Conservation (phyloP, 1,140 invertebrate species). For the Scylla paramamosain region DNA sequence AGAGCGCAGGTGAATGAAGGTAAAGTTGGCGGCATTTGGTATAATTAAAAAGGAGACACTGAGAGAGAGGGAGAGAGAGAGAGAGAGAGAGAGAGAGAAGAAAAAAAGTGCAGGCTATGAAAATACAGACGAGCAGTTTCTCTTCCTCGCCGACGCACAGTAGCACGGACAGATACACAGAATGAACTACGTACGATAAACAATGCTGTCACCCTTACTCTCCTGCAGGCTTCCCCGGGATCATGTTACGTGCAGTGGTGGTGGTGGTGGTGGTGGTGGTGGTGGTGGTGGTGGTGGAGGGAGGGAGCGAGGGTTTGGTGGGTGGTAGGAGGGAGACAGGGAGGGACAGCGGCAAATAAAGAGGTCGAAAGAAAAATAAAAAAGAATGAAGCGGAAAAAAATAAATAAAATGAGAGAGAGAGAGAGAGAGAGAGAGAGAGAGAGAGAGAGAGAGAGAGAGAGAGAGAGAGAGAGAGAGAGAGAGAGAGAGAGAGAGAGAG, state of each 20-base stretch:
- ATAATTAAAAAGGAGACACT: too few relatives aligned
- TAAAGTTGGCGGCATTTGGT: too few relatives aligned
- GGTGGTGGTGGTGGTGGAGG: not conserved
- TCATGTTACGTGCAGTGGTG: not conserved
- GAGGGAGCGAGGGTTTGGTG: too few relatives aligned
- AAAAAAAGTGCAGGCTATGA: not conserved
- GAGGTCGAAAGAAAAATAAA: not conserved
- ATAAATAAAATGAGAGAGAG: not conserved
- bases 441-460: conserved; percentile 43
- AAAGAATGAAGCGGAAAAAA: not conserved
- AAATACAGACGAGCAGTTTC: too few relatives aligned
- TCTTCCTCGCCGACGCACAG: too few relatives aligned
- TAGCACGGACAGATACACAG: too few relatives aligned
- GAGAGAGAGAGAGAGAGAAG: conserved; percentile 27
- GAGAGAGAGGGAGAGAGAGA: not conserved
- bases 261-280: not conserved
- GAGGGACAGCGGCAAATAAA: not conserved
- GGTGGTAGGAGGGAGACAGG: too few relatives aligned
- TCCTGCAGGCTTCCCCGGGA: not conserved
- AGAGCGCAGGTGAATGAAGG: too few relatives aligned
- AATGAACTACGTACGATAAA: too few relatives aligned
- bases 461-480: conserved; percentile 40
- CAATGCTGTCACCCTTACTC: too few relatives aligned
- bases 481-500: not conserved
- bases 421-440: not conserved